Evolutionary conservation across 2,113 vertebrate genomes (phyloP).

Genomic region (Clarias gariepinus): DNA sequence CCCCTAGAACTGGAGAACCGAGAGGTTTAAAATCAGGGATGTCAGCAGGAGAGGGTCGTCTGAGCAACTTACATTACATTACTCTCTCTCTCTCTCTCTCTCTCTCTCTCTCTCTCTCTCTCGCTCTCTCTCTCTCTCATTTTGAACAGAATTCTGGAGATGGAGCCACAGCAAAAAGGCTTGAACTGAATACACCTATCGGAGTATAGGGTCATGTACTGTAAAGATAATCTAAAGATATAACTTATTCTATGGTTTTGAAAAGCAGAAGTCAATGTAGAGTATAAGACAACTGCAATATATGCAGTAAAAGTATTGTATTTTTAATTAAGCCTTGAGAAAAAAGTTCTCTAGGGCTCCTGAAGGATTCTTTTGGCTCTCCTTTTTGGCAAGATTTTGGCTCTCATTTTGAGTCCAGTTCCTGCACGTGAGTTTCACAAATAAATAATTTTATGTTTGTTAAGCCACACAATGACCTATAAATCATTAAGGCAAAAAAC

Average conservation of each 20-base stretch:
- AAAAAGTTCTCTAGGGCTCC: no score
- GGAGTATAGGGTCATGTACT: background rate
- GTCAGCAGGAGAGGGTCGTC: constrained; percentile 11
- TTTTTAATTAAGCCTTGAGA: no score
- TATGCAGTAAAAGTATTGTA: background rate
- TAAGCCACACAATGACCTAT: no score
- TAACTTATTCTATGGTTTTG: background rate
- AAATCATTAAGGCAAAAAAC: no score
- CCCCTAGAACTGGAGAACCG: background rate
- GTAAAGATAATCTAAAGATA: background rate
- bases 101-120: constrained; percentile 1
- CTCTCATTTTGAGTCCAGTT: no score
- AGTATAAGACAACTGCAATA: background rate
- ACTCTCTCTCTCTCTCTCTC: constrained; percentile 1
- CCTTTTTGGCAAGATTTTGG: no score
- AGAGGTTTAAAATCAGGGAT: constrained; percentile 22
- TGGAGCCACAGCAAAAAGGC: constrained; percentile 4
- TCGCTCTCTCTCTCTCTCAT: constrained; percentile 25
- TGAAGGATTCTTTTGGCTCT: no score
- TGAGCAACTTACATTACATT: constrained; percentile 26
- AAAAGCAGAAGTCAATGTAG: background rate
- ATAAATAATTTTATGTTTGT: no score
- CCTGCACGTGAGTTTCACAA: no score
- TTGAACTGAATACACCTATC: background rate
- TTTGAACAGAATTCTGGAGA: constrained; percentile 7